These are phyloP conservation scores for Drosophila azteca DNA, from an alignment of 1,140 invertebrate species.

Conservation along the genomic window DNA sequence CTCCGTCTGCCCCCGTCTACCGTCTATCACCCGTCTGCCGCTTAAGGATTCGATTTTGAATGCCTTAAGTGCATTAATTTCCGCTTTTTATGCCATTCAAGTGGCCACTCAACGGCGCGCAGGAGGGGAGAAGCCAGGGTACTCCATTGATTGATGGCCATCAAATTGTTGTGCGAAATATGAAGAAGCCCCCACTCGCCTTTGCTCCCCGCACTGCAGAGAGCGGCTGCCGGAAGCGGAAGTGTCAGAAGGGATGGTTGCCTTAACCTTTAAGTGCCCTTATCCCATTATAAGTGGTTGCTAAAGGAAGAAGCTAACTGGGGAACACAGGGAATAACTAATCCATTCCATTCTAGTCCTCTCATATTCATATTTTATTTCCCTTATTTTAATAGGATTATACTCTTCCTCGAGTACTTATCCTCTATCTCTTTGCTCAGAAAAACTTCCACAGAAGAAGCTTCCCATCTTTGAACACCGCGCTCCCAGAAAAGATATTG, in stretches of 20 bases:
- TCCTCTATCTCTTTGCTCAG: too few species aligned
- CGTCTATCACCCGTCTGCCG: constrained; percentile 10
- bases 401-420: too few species aligned
- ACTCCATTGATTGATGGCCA: constrained; percentile 62
- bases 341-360: too few species aligned
- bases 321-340: too few species aligned
- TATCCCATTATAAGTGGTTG: too few species aligned
- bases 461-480: too few species aligned
- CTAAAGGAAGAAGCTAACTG: too few species aligned
- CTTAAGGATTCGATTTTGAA: constrained; percentile 39
- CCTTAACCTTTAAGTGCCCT: too few species aligned
- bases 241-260: constrained; percentile 3
- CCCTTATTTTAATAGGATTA: too few species aligned
- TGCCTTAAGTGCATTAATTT: constrained; percentile 78
- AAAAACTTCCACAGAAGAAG: too few species aligned
- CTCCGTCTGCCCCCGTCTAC: not conserved
- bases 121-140: not conserved
- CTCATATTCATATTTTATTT: too few species aligned
- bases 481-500: too few species aligned
- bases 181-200: constrained; percentile 28
- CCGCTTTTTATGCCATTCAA: constrained; percentile 70
- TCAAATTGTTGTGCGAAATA: constrained; percentile 60
- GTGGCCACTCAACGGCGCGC: constrained; percentile 54
- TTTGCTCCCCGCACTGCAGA: constrained; percentile 3
- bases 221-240: constrained; percentile 31